Percentiles rank a stretch among this genome's conserved stretches.
These are phyloP conservation scores for Macrosoma leucophasiata DNA, from an alignment of 2,888 invertebrate genomes.

Conservation along the genomic window DNA sequence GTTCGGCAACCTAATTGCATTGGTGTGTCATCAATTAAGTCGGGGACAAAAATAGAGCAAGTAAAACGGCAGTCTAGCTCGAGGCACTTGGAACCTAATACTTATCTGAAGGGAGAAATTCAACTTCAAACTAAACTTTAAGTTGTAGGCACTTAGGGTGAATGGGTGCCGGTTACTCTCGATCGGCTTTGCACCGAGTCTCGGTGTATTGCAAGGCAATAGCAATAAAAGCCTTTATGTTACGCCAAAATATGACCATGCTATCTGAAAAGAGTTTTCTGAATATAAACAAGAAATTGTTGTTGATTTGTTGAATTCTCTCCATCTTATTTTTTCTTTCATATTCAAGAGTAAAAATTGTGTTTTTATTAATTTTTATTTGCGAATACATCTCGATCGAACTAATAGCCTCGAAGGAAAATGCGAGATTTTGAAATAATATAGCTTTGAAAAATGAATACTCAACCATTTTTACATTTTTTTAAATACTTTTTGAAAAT, in stretches of 20 bases:
- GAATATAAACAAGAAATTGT: too few relatives aligned
- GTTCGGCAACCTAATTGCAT: constrained; percentile 26
- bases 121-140: constrained; percentile 43
- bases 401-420: too few relatives aligned
- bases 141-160: constrained; percentile 37
- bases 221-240: too few relatives aligned
- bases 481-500: not conserved
- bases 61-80: constrained; percentile 39
- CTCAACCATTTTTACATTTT: not conserved
- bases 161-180: constrained; percentile 28
- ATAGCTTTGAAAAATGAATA: constrained; percentile 32
- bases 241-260: too few relatives aligned
- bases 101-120: constrained; percentile 27
- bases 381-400: too few relatives aligned
- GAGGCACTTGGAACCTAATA: constrained; percentile 43
- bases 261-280: too few relatives aligned
- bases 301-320: too few relatives aligned
- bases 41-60: constrained; percentile 40
- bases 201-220: constrained; percentile 37
- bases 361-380: too few relatives aligned
- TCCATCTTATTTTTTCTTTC: too few relatives aligned
- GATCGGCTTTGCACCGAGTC: constrained; percentile 38
- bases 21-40: constrained; percentile 41
- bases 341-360: too few relatives aligned
- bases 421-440: too few relatives aligned